These are phyloP conservation scores for Lamellibrachia columna DNA, from an alignment of 2,888 invertebrate species.

Conservation along the genomic window DNA sequence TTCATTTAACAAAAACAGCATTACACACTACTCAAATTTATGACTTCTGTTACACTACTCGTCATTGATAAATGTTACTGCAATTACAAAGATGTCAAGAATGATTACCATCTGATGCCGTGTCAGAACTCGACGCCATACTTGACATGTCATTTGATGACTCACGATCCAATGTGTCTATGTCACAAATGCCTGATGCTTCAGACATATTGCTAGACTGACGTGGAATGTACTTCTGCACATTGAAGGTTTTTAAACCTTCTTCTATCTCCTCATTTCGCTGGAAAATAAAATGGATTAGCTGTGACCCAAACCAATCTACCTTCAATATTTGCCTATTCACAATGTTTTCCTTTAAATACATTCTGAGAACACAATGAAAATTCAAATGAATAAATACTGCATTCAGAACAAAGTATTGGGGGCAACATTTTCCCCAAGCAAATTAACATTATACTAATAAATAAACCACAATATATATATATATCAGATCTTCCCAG, in stretches of 20 bases:
- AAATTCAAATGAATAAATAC: too few relatives aligned
- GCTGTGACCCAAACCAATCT: background rate
- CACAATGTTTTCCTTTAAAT: too few relatives aligned
- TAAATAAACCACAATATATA: too few relatives aligned
- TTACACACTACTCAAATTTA: background rate
- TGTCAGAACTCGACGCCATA: background rate
- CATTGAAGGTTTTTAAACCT: background rate
- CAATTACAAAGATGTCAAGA: background rate
- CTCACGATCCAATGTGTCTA: background rate
- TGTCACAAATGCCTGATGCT: background rate
- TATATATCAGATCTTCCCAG: too few relatives aligned
- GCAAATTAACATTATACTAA: background rate
- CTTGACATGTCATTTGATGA: background rate
- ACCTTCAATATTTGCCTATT: too few relatives aligned
- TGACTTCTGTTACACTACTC: background rate
- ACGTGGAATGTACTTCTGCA: background rate
- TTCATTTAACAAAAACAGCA: background rate
- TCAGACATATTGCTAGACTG: constrained; percentile 3
- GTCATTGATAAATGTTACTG: background rate
- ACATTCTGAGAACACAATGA: too few relatives aligned
- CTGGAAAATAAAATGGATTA: background rate
- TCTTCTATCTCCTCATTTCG: constrained; percentile 20
- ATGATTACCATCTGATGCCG: background rate
- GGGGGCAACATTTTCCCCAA: background rate
- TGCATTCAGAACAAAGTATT: background rate